Evolutionary conservation across 2,113 vertebrate genomes (phyloP).

Genomic region (Candoia aspera): DNA sequence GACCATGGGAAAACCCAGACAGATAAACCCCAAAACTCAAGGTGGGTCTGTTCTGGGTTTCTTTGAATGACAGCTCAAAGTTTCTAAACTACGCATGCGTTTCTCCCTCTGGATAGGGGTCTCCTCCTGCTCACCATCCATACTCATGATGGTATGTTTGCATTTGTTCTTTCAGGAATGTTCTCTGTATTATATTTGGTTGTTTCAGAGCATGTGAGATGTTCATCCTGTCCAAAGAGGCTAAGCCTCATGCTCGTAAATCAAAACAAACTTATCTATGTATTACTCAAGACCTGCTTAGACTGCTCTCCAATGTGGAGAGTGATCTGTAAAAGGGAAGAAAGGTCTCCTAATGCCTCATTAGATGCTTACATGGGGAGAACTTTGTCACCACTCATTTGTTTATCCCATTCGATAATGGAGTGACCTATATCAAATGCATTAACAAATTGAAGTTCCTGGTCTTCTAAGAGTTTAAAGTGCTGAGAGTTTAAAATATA

Average conservation of each 20-base stretch:
- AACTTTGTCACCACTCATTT: conserved; percentile 9
- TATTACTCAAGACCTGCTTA: conserved; percentile 47
- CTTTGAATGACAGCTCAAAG: too few species aligned
- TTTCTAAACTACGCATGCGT: too few species aligned
- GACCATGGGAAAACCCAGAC: too few species aligned
- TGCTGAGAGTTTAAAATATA: too few species aligned
- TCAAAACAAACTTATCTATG: conserved; percentile 29
- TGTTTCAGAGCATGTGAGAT: conserved; percentile 25
- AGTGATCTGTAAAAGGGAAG: background rate
- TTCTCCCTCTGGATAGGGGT: too few species aligned
- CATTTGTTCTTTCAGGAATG: conserved; percentile 30
- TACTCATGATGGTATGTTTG: too few species aligned
- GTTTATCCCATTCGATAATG: conserved; percentile 47
- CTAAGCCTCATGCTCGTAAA: conserved; percentile 40
- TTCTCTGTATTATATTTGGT: background rate
- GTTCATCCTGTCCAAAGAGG: conserved; percentile 34
- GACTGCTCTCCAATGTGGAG: conserved; percentile 25
- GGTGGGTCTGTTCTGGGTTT: too few species aligned
- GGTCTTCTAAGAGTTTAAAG: conserved; percentile 33
- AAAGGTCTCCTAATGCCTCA: background rate
- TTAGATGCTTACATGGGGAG: conserved; percentile 7
- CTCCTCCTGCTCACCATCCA: too few species aligned
- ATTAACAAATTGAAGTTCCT: conserved; percentile 40
- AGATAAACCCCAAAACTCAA: too few species aligned
- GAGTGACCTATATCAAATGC: conserved; percentile 47